Evolutionary conservation across 2,113 vertebrate genomes (phyloP).

Genomic region (Ctenomys sociabilis): DNA sequence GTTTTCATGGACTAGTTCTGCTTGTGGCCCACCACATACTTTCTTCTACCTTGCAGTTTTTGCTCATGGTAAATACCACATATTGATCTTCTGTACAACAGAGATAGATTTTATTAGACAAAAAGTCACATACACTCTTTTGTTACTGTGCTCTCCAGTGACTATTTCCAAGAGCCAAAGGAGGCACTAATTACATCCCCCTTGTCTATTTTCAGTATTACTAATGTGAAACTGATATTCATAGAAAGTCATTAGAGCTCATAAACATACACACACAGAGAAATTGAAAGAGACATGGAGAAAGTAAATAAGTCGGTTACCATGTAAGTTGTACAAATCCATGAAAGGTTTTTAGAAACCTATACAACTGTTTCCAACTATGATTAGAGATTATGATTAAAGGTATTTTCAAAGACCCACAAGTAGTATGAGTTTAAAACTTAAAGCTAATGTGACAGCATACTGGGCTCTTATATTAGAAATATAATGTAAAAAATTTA

Average conservation of each 20-base stretch:
- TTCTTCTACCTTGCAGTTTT: slow-evolving; percentile 17
- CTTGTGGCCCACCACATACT: not conserved
- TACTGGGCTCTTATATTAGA: not conserved
- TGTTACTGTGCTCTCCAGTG: slow-evolving; percentile 45
- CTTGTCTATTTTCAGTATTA: slow-evolving; percentile 22
- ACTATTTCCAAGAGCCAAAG: slow-evolving; percentile 37
- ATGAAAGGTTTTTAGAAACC: not conserved
- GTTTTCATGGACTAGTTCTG: not conserved
- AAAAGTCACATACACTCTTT: not conserved
- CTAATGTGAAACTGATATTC: not conserved
- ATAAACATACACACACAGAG: not conserved
- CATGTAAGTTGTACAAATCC: not conserved
- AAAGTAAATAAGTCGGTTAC: not conserved
- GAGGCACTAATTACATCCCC: slow-evolving; percentile 6
- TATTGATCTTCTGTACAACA: slow-evolving; percentile 31
- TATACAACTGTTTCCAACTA: slow-evolving; percentile 31
- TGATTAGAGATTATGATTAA: slow-evolving; percentile 34
- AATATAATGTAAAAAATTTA: slow-evolving; percentile 9
- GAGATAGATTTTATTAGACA: slow-evolving; percentile 60
- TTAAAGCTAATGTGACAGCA: slow-evolving; percentile 37
- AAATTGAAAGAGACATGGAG: too few species aligned
- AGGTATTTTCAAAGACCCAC: slow-evolving; percentile 8
- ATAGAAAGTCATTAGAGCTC: not conserved
- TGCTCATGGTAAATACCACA: not conserved
- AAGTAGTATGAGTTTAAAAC: not conserved